A percentile compares a stretch with the other conserved stretches of the same genome.
These are phyloP conservation scores for Temnothorax curvispinosus DNA, from an alignment of 1,140 invertebrate genomes.

Conservation along the genomic window DNA sequence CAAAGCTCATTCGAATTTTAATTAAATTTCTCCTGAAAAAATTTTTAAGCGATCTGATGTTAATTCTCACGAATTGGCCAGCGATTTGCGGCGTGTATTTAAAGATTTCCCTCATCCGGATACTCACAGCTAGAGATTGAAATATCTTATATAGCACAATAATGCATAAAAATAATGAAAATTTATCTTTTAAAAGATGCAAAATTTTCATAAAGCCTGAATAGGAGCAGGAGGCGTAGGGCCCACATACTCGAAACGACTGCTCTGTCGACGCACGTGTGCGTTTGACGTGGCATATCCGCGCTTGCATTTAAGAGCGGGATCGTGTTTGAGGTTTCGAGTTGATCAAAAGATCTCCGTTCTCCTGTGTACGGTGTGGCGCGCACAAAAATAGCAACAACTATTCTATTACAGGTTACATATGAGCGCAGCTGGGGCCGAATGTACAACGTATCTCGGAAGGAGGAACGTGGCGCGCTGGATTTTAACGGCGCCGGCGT, in stretches of 20 bases:
- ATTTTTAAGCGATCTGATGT: neutral
- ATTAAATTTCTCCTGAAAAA: neutral
- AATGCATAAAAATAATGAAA: neutral
- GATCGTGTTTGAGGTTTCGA: constrained; percentile 55
- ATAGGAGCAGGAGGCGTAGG: neutral
- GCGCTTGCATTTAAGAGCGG: constrained; percentile 59
- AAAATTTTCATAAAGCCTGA: neutral
- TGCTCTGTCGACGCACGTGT: constrained; percentile 47
- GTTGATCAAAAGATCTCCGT: constrained; percentile 67
- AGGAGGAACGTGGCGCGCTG: constrained; percentile 34
- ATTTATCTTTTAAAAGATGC: neutral
- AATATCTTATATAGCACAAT: neutral
- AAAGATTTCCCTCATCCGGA: neutral
- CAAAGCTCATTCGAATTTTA: neutral
- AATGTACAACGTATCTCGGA: constrained; percentile 50
- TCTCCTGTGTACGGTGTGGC: constrained; percentile 40
- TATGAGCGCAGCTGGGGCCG: constrained; percentile 52
- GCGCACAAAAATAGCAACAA: constrained; percentile 57
- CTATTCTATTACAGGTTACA: constrained; percentile 62
- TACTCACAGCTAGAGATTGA: neutral
- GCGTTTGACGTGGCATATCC: constrained; percentile 56
- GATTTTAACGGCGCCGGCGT: constrained; percentile 49
- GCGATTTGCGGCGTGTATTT: neutral
- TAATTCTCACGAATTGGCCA: neutral
- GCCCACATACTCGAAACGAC: constrained; percentile 11